These are phyloP conservation scores for Styela plicata DNA, from an alignment of 23 tunicate species.

Conservation along the genomic window DNA sequence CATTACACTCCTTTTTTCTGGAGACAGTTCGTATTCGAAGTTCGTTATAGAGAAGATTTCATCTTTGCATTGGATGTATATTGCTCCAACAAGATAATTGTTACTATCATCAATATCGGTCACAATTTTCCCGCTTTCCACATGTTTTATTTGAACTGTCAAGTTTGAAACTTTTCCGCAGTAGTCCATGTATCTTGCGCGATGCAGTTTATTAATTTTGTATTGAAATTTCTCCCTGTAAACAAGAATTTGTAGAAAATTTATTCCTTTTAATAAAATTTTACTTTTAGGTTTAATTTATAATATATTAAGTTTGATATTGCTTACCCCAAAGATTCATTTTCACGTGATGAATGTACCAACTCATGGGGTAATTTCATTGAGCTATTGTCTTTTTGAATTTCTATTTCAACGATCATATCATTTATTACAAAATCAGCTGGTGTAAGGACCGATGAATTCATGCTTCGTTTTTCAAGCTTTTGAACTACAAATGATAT, in stretches of 20 bases:
- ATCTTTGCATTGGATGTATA: conserved; percentile 1
- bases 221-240: not conserved
- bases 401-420: not conserved
- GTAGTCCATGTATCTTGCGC: not conserved
- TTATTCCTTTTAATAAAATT: too few species aligned
- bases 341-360: not conserved
- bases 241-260: too few species aligned
- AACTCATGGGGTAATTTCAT: not conserved
- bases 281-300: too few species aligned
- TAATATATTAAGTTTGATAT: too few species aligned
- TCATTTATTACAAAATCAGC: not conserved
- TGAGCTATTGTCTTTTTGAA: not conserved
- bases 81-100: not conserved
- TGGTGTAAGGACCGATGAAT: not conserved
- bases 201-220: not conserved
- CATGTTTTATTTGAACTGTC: not conserved
- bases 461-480: not conserved
- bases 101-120: not conserved
- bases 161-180: not conserved
- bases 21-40: not conserved
- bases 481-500: not conserved
- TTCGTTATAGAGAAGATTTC: not conserved
- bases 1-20: not conserved
- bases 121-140: not conserved
- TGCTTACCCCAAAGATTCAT: not conserved